Percentiles rank a stretch among this genome's conserved stretches.
Evolutionary conservation across 1,140 invertebrate genomes (phyloP).

Genomic region (Onthophagus taurus): DNA sequence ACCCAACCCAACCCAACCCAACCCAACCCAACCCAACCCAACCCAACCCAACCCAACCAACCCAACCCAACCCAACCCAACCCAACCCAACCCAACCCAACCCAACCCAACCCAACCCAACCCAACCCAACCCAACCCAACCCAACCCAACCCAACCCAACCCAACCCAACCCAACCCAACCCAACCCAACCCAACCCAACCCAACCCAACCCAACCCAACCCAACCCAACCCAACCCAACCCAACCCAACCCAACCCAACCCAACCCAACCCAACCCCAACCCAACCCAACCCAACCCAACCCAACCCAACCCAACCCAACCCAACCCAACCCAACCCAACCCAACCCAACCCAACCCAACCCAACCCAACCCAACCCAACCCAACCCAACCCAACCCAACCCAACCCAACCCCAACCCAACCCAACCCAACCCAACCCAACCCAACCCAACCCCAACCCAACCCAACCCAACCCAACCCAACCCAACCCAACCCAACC

Average conservation of each 20-base stretch:
- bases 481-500: no score
- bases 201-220: conserved; percentile 23
- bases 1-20: conserved; percentile 34
- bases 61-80: no score
- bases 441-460: no score
- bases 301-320: conserved; percentile 27
- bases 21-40: no score
- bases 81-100: conserved; percentile 33
- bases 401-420: no score
- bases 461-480: no score
- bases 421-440: no score
- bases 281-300: conserved; percentile 31
- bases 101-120: conserved; percentile 34
- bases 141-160: conserved; percentile 27
- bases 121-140: conserved; percentile 31
- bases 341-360: conserved; percentile 28
- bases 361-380: conserved; percentile 27
- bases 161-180: conserved; percentile 26
- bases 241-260: conserved; percentile 20
- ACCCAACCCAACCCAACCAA: no score
- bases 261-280: no score
- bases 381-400: no score
- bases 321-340: conserved; percentile 26
- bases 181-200: conserved; percentile 28
- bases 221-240: conserved; percentile 20